A percentile compares a stretch with the other conserved stretches of the same genome.
Conservation (phyloP, 2,797 vertebrate species). For the Bucorvus abyssinicus region DNA sequence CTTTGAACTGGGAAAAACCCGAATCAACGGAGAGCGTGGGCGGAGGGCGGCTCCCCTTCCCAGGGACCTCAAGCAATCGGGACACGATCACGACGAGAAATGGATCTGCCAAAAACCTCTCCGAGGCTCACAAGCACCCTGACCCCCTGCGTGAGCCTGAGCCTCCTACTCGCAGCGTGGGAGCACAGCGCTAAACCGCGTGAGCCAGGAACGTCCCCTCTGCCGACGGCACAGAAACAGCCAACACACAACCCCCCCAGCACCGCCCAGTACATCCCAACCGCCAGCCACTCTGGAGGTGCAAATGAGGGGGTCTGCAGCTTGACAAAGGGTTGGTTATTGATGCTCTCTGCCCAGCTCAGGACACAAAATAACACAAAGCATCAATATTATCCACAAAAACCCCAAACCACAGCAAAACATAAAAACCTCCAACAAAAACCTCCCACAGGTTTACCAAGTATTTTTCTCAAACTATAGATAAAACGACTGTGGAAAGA, state of each 20-base stretch:
- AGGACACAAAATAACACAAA: background rate
- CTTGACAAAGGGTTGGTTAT: background rate
- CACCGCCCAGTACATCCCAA: rapidly evolving
- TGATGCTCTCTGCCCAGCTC: background rate
- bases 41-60: background rate
- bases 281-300: background rate
- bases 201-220: background rate
- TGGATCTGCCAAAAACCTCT: background rate
- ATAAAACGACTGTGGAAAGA: background rate
- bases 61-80: background rate
- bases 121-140: background rate
- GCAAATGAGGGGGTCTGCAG: background rate
- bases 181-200: rapidly evolving
- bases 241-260: background rate
- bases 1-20: background rate
- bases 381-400: background rate
- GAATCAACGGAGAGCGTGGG: rapidly evolving
- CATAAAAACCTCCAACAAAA: too few relatives aligned
- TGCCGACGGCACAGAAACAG: background rate
- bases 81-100: rapidly evolving
- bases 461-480: background rate
- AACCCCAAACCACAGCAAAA: too few relatives aligned
- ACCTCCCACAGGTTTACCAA: too few relatives aligned
- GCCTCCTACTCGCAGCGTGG: rapidly evolving
- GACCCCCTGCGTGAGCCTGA: rapidly evolving